Evolutionary conservation across 2,888 invertebrate species (phyloP), one percentile per base, ranked within the genome.

Genomic region (Phymatocera aterrima): DNA sequence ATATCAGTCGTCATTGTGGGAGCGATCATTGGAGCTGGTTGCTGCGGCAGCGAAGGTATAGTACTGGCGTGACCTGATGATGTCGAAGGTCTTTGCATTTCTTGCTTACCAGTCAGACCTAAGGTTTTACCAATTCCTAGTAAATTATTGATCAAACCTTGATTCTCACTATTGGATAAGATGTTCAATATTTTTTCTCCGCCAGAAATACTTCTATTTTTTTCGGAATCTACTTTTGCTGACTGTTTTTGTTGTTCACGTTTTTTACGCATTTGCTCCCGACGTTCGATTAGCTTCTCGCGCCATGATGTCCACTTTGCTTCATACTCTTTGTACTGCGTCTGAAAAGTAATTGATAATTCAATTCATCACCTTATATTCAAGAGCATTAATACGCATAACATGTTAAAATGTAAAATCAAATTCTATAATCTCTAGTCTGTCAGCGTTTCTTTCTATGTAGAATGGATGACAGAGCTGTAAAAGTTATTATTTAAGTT

Each of bases 241-340:
- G 85, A 84, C 83, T 90, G 85, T 81, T 85, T 90, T 31, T 89
- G 89, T 70, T 90, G 90, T 81, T 91, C 91, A 82, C 94, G 92
- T 88, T 94, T 95, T 80, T 93, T 93, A 75, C 95, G 94, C 96
- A 97, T 96, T 88, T 95, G 95, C 87, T 95, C 95, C n/a, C 96
- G 93, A 18, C 96, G 92, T 84, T 96, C 96, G 77, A 96, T 91
- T 48, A 97, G 91, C 86, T 96, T 96, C 83, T 94, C 94, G 21
- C 96, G 93, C 92, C 96, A 97, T 48, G 95, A 93, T 87, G 96
- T 96, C 94, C 97, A 98, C 89, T 97, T 97, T 75, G 95, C 94
- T 90, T 97, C 97, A 90, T 97, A 98, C 85, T 96, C 95, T 84
- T 93, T 93, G 87, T 97, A 97, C 83, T 96, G 96, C 37, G 88